Evolutionary conservation across 2,797 vertebrate species (phyloP).

Genomic region (Smutsia temminckii): DNA sequence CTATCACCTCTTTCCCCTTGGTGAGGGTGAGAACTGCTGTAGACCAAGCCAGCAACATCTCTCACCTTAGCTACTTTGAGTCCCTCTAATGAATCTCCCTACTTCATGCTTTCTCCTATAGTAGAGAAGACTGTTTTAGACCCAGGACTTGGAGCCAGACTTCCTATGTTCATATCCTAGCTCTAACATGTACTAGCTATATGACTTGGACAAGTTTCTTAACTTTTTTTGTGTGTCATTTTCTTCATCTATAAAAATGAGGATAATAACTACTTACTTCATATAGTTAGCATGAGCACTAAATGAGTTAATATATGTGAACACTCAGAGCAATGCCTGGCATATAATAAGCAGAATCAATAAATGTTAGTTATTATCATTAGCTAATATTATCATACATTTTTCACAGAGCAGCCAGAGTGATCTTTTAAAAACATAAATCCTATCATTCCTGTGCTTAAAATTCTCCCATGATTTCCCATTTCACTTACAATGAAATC

Average conservation of each 20-base stretch:
- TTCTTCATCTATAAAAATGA: neutral
- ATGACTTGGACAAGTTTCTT: neutral
- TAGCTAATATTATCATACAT: slow-evolving; percentile 65
- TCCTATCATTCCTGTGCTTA: slow-evolving; percentile 23
- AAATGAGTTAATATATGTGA: slow-evolving; percentile 55
- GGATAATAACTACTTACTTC: slow-evolving; percentile 10
- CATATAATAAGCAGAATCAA: slow-evolving; percentile 58
- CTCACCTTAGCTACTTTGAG: neutral
- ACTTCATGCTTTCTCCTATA: neutral
- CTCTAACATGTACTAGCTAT: neutral
- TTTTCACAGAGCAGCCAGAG: slow-evolving; percentile 49
- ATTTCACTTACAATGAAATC: slow-evolving; percentile 41
- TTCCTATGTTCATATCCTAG: neutral
- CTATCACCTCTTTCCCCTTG: neutral
- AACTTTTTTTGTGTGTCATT: neutral
- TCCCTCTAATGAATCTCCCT: neutral
- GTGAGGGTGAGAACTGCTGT: accelerated
- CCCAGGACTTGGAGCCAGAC: neutral
- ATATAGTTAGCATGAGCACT: slow-evolving; percentile 10
- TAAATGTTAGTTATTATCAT: slow-evolving; percentile 69
- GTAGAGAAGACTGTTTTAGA: neutral
- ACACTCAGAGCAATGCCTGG: slow-evolving; percentile 30
- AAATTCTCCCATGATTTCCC: slow-evolving; percentile 45
- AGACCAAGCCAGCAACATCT: neutral
- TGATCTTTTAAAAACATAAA: slow-evolving; percentile 69